Evolutionary conservation across 2,888 invertebrate species (phyloP).

Genomic region (Deroplatys truncata): DNA sequence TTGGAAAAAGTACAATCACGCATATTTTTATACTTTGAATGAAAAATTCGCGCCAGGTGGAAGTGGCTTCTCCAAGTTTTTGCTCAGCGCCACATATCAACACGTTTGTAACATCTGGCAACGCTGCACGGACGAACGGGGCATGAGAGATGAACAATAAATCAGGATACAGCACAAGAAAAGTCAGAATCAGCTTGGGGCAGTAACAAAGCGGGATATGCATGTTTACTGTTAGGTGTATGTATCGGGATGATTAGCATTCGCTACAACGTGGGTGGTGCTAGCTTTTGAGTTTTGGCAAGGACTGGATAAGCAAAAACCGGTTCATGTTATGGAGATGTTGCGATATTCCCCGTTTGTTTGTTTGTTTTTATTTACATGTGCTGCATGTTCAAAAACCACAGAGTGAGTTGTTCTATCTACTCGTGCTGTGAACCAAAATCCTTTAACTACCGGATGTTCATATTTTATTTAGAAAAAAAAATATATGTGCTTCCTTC

Average conservation of each 20-base stretch:
- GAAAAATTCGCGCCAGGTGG: background rate
- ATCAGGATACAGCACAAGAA: background rate
- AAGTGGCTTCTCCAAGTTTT: too few species aligned
- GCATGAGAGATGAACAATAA: background rate
- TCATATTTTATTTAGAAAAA: too few species aligned
- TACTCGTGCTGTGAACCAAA: too few species aligned
- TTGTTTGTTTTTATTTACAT: background rate
- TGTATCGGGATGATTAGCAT: background rate
- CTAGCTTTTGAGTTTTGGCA: background rate
- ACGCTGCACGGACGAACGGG: background rate
- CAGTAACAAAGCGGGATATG: background rate
- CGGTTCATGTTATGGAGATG: background rate
- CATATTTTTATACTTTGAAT: background rate
- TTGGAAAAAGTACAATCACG: background rate
- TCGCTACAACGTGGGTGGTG: background rate
- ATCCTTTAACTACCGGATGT: too few species aligned
- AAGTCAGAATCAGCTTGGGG: background rate
- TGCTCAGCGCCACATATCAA: background rate
- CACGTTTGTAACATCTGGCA: background rate
- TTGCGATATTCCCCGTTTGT: background rate
- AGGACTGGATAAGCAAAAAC: background rate
- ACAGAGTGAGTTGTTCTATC: too few species aligned
- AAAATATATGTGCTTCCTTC: too few species aligned
- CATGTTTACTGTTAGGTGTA: background rate
- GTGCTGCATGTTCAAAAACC: background rate